Conservation (phyloP, 2,797 vertebrate species). For the Numenius phaeopus region DNA sequence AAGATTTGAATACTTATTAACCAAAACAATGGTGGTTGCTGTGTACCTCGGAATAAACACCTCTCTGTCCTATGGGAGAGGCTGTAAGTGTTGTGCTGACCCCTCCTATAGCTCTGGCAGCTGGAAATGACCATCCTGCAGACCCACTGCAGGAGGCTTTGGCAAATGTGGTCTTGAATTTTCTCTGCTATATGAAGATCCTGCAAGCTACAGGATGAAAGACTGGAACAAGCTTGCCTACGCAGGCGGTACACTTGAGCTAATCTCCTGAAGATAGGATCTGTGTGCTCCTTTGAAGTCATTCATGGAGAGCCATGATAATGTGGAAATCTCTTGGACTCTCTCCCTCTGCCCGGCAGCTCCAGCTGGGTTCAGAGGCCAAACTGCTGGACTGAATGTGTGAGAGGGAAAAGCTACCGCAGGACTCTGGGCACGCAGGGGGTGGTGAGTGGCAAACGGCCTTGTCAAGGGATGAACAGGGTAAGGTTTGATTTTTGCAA, state of each 20-base stretch:
- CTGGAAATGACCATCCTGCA: not conserved
- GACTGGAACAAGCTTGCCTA: not conserved
- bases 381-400: not conserved
- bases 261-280: conserved; percentile 36
- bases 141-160: not conserved
- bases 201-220: not conserved
- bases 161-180: not conserved
- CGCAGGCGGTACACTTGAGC: not conserved
- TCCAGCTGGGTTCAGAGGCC: not conserved
- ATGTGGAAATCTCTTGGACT: not conserved
- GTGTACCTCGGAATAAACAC: not conserved
- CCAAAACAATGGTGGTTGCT: not conserved
- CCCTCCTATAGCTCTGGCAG: not conserved
- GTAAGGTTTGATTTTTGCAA: not conserved
- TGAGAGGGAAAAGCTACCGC: not conserved
- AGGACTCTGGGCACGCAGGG: not conserved
- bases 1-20: conserved; percentile 51
- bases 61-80: not conserved
- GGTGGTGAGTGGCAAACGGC: not conserved
- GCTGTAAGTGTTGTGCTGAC: not conserved
- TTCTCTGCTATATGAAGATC: not conserved
- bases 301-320: conserved; percentile 2
- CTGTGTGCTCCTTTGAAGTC: conserved; percentile 16
- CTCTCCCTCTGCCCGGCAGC: not conserved
- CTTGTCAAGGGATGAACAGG: not conserved